phyloP scores from a whole-genome alignment of 2,797 vertebrate species.

The Rallus crepitans region DNA sequence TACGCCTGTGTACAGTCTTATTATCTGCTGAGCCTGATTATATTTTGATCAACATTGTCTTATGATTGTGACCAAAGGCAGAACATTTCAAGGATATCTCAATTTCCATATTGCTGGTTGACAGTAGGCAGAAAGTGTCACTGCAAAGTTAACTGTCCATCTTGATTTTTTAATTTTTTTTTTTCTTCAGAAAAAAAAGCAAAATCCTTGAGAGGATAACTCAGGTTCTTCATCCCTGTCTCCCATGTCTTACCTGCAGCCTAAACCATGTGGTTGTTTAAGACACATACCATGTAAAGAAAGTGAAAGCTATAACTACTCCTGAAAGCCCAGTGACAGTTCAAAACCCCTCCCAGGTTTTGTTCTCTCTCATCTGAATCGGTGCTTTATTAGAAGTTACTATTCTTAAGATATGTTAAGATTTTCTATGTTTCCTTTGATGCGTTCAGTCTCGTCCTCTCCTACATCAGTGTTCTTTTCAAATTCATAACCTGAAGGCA shows the following conservation, averaged over 20 bases:
- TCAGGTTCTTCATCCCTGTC: neutral
- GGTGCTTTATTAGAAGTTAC: neutral
- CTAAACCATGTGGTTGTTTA: neutral
- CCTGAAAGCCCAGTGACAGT: neutral
- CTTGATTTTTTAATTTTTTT: neutral
- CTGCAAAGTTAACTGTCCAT: neutral
- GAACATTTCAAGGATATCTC: neutral
- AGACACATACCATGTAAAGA: neutral
- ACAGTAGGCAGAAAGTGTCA: neutral
- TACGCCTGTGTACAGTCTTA: neutral
- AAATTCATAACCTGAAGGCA: neutral
- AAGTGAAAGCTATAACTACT: neutral
- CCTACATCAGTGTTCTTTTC: neutral
- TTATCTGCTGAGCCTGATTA: neutral
- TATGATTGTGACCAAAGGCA: neutral
- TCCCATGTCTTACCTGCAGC: neutral
- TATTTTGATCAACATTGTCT: neutral
- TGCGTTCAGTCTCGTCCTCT: neutral
- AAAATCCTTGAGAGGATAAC: neutral
- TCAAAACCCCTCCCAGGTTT: neutral
- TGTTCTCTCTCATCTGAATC: neutral
- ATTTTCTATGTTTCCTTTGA: neutral
- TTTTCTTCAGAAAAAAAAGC: neutral
- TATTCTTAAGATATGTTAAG: neutral
- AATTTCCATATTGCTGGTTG: neutral